Base-by-base conservation (phyloP, 1,140 invertebrate genomes). In the Aphaenogaster ashmeadi region DNA sequence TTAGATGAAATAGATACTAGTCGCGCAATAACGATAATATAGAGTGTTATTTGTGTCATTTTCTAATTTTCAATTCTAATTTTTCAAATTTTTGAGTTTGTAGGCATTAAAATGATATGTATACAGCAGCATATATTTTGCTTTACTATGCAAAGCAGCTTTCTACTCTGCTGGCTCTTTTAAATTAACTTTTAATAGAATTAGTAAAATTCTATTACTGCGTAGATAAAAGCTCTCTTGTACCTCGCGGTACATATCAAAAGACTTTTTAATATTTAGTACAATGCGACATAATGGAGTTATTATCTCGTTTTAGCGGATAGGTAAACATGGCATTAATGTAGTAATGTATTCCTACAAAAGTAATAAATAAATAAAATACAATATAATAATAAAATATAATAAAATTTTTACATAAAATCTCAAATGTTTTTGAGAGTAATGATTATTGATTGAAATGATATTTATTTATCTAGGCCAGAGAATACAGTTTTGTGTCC, bases 141-240 rank as follows among this genome's bases (percentile, higher is more conserved):
- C 36, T 71, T 81, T 81, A 81, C 78, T 81, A 56, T 81, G 64
- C 47, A 71, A 81, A 81, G 64, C 78, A 47, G 15, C 78, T 81
- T 69, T 71, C n/a, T 69, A 52, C n/a, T 3, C 27, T 33, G 36
- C 13, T 69, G 21, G 44, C 41, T 71, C 64, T 81, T 7, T 81
- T 36, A 41, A 71, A 81, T 81, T 81, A 81, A 71, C 64, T 81
- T 80, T 80, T 81, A 81, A 81, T 81, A 5, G 47, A 81, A 81
- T 69, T 81, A 81, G 38, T 6, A 36, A 81, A 71, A 81, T 81
- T 81, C 64, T 81, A 81, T 81, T 81, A 80, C 64, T 41, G 21
- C 15, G 54, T 54, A 81, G 78, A 69, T 81, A 71, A 81, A 81
- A 81, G 47, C 78, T 13, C 64, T 54, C 64, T 27, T 69, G 44